Percentiles rank a stretch among this genome's conserved stretches.
Evolutionary conservation across 2,888 invertebrate species (phyloP).

Genomic region (Lycia hirtaria): DNA sequence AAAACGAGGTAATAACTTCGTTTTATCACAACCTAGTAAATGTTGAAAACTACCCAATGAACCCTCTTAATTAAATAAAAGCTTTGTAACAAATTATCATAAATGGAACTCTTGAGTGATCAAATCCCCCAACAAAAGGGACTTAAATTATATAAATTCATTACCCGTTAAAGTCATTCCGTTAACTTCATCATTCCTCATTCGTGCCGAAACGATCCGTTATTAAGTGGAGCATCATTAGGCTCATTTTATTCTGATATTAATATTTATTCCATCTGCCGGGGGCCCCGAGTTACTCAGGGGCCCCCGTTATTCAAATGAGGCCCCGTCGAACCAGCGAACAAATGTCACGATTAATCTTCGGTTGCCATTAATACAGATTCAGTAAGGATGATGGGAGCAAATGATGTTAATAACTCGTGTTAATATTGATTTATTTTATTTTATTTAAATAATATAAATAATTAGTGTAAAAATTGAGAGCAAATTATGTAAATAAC

Average conservation of each 20-base stretch:
- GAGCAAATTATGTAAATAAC: too few species aligned
- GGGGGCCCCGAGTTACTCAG: slow-evolving; percentile 19
- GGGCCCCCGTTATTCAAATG: slow-evolving; percentile 32
- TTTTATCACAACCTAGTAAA: too few species aligned
- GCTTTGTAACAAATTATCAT: neutral
- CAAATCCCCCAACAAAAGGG: neutral
- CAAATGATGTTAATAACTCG: neutral
- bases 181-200: slow-evolving; percentile 5
- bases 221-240: slow-evolving; percentile 28
- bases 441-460: too few species aligned
- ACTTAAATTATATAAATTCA: slow-evolving; percentile 7
- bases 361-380: neutral
- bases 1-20: too few species aligned
- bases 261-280: slow-evolving; percentile 34
- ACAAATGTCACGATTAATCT: slow-evolving; percentile 37
- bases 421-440: too few species aligned
- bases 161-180: slow-evolving; percentile 8
- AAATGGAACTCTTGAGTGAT: neutral
- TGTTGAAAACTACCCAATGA: too few species aligned
- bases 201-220: slow-evolving; percentile 13
- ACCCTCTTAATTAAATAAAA: too few species aligned
- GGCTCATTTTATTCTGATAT: slow-evolving; percentile 28
- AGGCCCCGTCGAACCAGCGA: slow-evolving; percentile 28
- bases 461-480: too few species aligned
- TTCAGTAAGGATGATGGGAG: slow-evolving; percentile 4